These are phyloP conservation scores for Drosophila infuscata DNA, from an alignment of 2,888 invertebrate species.

Conservation along the genomic window DNA sequence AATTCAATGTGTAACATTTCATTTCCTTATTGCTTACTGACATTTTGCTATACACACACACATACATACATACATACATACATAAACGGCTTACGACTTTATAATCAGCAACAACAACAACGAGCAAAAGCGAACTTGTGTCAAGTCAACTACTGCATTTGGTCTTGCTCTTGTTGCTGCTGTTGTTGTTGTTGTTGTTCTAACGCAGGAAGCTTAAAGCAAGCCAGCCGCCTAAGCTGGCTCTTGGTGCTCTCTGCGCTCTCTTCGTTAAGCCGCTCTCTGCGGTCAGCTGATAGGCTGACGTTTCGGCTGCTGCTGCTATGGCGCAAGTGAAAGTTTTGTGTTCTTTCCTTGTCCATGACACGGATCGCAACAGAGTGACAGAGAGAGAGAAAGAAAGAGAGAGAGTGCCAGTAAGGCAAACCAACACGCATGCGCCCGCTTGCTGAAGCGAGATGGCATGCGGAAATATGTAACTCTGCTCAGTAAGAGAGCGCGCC, in stretches of 20 bases:
- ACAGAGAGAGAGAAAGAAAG: constrained; percentile 3
- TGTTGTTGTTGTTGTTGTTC: constrained; percentile 44
- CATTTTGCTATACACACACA: constrained; percentile 65
- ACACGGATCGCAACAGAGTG: constrained; percentile 52
- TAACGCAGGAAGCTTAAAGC: constrained; percentile 69
- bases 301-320: constrained; percentile 9
- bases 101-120: constrained; percentile 63
- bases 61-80: constrained; percentile 31
- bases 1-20: constrained; percentile 72
- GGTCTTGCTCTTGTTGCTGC: constrained; percentile 9
- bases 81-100: constrained; percentile 70
- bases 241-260: constrained; percentile 17
- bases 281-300: constrained; percentile 45
- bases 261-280: constrained; percentile 26
- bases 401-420: constrained; percentile 19
- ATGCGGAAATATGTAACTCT: constrained; percentile 69
- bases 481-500: constrained; percentile 13
- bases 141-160: constrained; percentile 35
- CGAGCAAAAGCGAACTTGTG: constrained; percentile 53
- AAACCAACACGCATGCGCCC: constrained; percentile 31
- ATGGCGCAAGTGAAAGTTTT: constrained; percentile 73
- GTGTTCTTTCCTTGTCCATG: constrained; percentile 72
- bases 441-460: constrained; percentile 43
- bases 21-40: constrained; percentile 80
- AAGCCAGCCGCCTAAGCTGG: constrained; percentile 47